Evolutionary conservation across 2,113 vertebrate species (phyloP).

Genomic region (Xiphophorus hellerii): DNA sequence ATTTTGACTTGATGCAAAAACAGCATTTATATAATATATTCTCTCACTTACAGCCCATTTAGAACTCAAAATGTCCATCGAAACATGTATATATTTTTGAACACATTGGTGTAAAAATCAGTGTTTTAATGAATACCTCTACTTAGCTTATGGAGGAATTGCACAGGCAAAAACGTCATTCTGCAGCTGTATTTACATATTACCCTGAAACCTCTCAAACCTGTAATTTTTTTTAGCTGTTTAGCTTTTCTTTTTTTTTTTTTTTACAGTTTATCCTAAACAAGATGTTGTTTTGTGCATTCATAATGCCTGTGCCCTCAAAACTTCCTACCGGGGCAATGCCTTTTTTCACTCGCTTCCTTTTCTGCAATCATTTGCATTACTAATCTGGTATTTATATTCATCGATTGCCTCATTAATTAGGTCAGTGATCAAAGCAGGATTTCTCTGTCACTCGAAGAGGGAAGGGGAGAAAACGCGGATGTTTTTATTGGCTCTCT

Average conservation of each 20-base stretch:
- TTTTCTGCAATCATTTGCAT: constrained; percentile 70
- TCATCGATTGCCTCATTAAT: constrained; percentile 81
- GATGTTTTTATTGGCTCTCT: constrained; percentile 43
- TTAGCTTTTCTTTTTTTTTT: constrained; percentile 35
- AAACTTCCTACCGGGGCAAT: constrained; percentile 70
- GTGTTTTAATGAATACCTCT: constrained; percentile 31
- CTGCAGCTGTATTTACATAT: constrained; percentile 24
- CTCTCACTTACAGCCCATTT: not conserved
- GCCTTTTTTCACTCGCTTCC: constrained; percentile 38
- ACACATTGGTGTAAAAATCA: constrained; percentile 24
- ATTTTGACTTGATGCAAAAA: too few relatives aligned
- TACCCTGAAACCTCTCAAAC: constrained; percentile 13
- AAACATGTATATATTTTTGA: not conserved
- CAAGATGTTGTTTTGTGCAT: constrained; percentile 68
- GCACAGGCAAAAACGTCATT: constrained; percentile 12
- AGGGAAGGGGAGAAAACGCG: constrained; percentile 29
- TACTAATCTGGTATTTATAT: constrained; percentile 80
- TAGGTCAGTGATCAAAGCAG: constrained; percentile 81
- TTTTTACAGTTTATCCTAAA: constrained; percentile 44
- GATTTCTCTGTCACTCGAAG: constrained; percentile 59
- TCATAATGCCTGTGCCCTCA: constrained; percentile 61
- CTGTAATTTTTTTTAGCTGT: constrained; percentile 28
- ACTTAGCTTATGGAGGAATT: constrained; percentile 11
- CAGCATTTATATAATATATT: not conserved
- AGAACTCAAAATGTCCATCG: not conserved